phyloP scores from a whole-genome alignment of 1,140 invertebrate genomes.

The Drosophila nebulosa region DNA sequence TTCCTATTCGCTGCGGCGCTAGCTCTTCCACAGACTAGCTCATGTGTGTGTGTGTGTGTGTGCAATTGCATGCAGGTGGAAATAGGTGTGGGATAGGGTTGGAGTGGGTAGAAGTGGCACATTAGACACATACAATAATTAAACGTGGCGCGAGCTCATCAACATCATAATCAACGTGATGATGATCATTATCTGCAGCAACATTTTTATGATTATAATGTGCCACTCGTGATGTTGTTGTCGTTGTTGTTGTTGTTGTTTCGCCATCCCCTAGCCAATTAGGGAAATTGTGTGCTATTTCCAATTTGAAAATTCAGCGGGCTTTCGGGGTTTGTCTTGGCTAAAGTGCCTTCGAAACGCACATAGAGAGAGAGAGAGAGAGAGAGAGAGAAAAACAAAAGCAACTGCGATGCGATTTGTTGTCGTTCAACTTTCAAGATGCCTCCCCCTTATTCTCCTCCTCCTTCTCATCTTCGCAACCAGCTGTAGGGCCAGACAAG shows the following conservation, averaged over 20 bases:
- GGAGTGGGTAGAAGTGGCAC: conserved; percentile 22
- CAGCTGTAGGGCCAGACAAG: background rate
- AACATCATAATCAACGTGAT: conserved; percentile 55
- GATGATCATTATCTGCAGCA: conserved; percentile 53
- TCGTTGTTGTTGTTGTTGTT: background rate
- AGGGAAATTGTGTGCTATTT: conserved; percentile 81
- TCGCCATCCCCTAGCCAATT: conserved; percentile 64
- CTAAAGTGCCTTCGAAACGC: conserved; percentile 58
- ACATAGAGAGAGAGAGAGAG: conserved; percentile 25
- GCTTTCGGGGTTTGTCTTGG: conserved; percentile 37
- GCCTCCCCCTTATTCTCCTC: no score
- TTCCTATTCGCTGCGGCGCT: conserved; percentile 16
- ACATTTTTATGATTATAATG: conserved; percentile 56
- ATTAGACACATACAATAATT: conserved; percentile 61
- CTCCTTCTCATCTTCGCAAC: no score
- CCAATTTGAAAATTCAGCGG: conserved; percentile 68
- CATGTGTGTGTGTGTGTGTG: conserved; percentile 48
- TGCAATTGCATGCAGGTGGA: conserved; percentile 62
- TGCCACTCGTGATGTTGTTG: conserved; percentile 30
- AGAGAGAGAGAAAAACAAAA: conserved; percentile 40
- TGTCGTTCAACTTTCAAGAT: conserved; percentile 61
- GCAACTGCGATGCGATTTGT: conserved; percentile 43
- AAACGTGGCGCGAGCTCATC: conserved; percentile 61
- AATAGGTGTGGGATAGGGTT: conserved; percentile 17
- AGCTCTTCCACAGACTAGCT: conserved; percentile 14